A percentile compares a stretch with the other conserved stretches of the same genome.
phyloP scores from a whole-genome alignment of 1,140 invertebrate genomes.

The Drosophila repletoides region DNA sequence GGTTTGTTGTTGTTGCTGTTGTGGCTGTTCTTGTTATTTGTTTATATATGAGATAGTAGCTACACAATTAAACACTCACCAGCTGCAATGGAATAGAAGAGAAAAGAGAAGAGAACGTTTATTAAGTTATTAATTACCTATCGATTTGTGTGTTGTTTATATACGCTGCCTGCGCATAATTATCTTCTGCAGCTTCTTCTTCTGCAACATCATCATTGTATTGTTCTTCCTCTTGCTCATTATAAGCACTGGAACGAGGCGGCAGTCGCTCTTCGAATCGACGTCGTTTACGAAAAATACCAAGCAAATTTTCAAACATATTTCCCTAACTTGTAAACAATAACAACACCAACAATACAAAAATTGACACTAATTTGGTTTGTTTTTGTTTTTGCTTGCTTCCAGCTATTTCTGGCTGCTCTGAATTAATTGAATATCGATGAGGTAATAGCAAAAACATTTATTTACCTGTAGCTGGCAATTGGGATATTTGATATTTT shows the following conservation, averaged over 20 bases:
- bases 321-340: constrained; percentile 24
- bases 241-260: not conserved
- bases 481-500: constrained; percentile 11
- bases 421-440: constrained; percentile 10
- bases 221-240: constrained; percentile 15
- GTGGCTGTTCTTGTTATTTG: constrained; percentile 29
- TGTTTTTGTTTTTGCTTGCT: constrained; percentile 29
- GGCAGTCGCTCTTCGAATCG: constrained; percentile 41
- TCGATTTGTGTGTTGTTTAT: constrained; percentile 44
- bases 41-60: constrained; percentile 43
- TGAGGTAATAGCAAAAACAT: not conserved
- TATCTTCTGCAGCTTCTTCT: not conserved
- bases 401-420: constrained; percentile 32
- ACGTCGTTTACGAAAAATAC: constrained; percentile 73
- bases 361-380: constrained; percentile 15
- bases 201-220: constrained; percentile 1
- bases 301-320: constrained; percentile 73
- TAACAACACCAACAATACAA: too few relatives aligned
- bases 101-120: constrained; percentile 46
- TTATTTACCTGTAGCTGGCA: constrained; percentile 36
- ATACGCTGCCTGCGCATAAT: constrained; percentile 35
- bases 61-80: constrained; percentile 45
- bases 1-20: constrained; percentile 32
- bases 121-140: constrained; percentile 71
- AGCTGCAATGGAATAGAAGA: constrained; percentile 66